A percentile compares a stretch with the other conserved stretches of the same genome.
Conservation (phyloP, 2,113 vertebrate species). For the Rutilus rutilus region DNA sequence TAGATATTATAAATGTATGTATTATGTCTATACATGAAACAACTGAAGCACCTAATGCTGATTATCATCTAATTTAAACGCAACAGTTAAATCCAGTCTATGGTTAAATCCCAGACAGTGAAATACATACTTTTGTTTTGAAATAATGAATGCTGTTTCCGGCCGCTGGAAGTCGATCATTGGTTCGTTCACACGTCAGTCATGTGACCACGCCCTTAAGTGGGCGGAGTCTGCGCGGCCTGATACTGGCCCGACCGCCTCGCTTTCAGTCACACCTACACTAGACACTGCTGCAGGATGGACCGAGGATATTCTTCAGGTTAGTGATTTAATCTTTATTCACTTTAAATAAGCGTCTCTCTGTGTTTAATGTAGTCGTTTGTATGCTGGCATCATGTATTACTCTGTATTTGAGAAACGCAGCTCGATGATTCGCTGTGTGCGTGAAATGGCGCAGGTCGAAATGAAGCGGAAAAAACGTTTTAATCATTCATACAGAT, state of each 20-base stretch:
- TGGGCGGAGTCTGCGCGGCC: neutral
- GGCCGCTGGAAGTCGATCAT: neutral
- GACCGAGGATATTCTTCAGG: slow-evolving; percentile 32
- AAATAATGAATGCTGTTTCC: neutral
- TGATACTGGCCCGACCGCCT: neutral
- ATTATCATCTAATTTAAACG: neutral
- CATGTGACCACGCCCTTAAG: neutral
- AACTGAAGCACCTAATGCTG: no score
- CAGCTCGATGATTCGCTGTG: neutral
- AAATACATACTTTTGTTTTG: neutral
- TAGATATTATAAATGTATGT: no score
- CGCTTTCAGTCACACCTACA: no score
- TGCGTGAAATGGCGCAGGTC: neutral
- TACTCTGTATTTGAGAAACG: neutral
- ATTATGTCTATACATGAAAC: no score
- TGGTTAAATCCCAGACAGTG: neutral
- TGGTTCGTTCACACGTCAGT: neutral
- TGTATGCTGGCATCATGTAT: neutral
- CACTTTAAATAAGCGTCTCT: rapidly evolving
- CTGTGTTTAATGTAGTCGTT: neutral
- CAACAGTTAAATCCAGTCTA: neutral
- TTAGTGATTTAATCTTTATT: neutral
- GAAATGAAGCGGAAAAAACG: neutral
- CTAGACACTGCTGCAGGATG: neutral
- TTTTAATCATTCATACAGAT: neutral